phyloP scores from a whole-genome alignment of 2,797 vertebrate species.

The Tarsius wallacei region DNA sequence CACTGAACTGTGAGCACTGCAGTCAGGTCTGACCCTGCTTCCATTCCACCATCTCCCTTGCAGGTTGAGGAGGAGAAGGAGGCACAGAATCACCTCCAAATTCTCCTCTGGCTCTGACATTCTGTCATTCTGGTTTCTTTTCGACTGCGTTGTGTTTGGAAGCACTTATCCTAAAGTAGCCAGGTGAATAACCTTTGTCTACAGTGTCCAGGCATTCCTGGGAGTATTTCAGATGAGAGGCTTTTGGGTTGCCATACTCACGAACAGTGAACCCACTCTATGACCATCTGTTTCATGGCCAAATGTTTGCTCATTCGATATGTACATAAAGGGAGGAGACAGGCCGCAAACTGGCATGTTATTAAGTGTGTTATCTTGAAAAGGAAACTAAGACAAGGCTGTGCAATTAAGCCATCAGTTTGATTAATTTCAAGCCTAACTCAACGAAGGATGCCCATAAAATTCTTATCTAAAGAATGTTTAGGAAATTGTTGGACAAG shows the following conservation, averaged over 20 bases:
- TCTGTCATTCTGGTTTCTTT: not conserved
- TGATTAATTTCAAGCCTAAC: constrained; percentile 30
- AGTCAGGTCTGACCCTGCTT: not conserved
- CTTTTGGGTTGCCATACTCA: not conserved
- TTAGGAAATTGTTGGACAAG: not conserved
- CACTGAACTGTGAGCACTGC: not conserved
- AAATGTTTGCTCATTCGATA: constrained; percentile 46
- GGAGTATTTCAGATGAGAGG: not conserved
- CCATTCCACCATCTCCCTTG: not conserved
- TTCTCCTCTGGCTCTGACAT: not conserved
- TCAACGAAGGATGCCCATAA: constrained; percentile 56
- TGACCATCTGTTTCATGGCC: constrained; percentile 59
- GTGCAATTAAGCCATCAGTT: constrained; percentile 61
- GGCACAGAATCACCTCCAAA: not conserved
- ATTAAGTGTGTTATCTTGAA: not conserved
- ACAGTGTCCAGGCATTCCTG: not conserved
- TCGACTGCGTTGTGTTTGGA: not conserved
- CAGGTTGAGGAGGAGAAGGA: not conserved
- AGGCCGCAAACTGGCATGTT: not conserved
- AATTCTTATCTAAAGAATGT: constrained; percentile 65
- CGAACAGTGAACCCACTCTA: not conserved
- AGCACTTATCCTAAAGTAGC: not conserved
- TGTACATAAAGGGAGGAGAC: constrained; percentile 51
- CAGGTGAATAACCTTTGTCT: not conserved
- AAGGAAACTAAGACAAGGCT: constrained; percentile 38